Evolutionary conservation across 2,888 invertebrate genomes (phyloP).

Genomic region (Philopedon plagiatum): DNA sequence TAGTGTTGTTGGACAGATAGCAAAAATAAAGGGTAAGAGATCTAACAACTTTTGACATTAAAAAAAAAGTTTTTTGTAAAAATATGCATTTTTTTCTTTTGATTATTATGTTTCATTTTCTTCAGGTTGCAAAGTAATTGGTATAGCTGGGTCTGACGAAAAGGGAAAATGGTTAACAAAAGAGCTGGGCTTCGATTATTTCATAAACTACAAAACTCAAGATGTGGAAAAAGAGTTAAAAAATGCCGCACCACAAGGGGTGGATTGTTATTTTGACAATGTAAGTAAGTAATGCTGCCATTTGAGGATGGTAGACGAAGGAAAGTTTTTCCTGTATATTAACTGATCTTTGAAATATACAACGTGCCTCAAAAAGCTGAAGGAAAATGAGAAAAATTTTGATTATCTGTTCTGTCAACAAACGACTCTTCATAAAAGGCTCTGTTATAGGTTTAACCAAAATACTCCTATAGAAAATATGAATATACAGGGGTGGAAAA

Average conservation of each 20-base stretch:
- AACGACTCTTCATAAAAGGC: too few species aligned
- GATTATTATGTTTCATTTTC: neutral
- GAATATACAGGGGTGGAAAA: too few species aligned
- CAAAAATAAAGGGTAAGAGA: constrained; percentile 77
- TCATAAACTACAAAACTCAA: constrained; percentile 80
- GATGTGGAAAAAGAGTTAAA: constrained; percentile 72
- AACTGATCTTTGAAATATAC: too few species aligned
- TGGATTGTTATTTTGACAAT: constrained; percentile 85
- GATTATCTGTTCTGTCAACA: too few species aligned
- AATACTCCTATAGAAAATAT: too few species aligned
- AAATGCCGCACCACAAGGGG: constrained; percentile 76
- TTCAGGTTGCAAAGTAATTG: constrained; percentile 75
- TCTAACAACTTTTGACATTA: too few species aligned
- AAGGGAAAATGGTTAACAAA: constrained; percentile 78
- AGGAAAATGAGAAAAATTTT: too few species aligned
- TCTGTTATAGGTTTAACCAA: too few species aligned
- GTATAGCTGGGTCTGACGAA: constrained; percentile 79
- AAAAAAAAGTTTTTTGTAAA: too few species aligned
- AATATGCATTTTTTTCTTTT: too few species aligned
- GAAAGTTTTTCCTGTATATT: too few species aligned
- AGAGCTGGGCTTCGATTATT: constrained; percentile 78
- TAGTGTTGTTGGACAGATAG: constrained; percentile 84
- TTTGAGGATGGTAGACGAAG: neutral
- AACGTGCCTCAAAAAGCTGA: too few species aligned
- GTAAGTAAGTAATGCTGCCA: constrained; percentile 83